phyloP scores from a whole-genome alignment of 1,140 invertebrate genomes.

The Bombus vancouverensis region DNA sequence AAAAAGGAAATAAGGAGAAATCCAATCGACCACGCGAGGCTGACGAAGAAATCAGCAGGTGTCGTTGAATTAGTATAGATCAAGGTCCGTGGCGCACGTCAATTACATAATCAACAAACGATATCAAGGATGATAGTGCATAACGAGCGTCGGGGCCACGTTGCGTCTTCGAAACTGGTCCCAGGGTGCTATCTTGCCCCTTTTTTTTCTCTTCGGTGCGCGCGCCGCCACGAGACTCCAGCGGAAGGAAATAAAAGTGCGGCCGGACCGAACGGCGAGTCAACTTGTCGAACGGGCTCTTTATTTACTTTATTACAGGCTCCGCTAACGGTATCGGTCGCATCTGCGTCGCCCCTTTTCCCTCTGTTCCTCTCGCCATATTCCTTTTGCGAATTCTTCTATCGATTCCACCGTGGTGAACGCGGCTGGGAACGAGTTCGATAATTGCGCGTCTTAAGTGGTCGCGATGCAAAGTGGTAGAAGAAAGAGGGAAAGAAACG shows the following conservation, averaged over 20 bases:
- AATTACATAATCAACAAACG: slow-evolving; percentile 63
- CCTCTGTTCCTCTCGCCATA: background rate
- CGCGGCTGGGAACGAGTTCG: slow-evolving; percentile 45
- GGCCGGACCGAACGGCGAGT: slow-evolving; percentile 56
- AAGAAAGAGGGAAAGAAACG: background rate
- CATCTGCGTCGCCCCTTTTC: slow-evolving; percentile 52
- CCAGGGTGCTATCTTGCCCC: slow-evolving; percentile 19
- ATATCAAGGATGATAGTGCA: slow-evolving; percentile 63
- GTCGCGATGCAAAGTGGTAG: slow-evolving; percentile 42
- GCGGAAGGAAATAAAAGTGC: slow-evolving; percentile 67
- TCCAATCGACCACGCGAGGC: background rate
- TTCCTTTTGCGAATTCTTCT: slow-evolving; percentile 69
- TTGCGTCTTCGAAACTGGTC: slow-evolving; percentile 53
- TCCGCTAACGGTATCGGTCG: slow-evolving; percentile 71
- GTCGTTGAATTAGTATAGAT: slow-evolving; percentile 59
- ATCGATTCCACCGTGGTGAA: slow-evolving; percentile 61
- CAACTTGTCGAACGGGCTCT: slow-evolving; percentile 68
- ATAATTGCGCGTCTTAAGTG: slow-evolving; percentile 67
- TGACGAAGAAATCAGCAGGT: slow-evolving; percentile 54
- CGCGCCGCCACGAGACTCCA: slow-evolving; percentile 32
- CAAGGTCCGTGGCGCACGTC: slow-evolving; percentile 51
- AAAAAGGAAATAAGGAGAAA: background rate
- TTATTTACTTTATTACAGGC: slow-evolving; percentile 76
- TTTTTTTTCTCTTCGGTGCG: slow-evolving; percentile 16
- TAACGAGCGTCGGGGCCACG: slow-evolving; percentile 51